Evolutionary conservation across 2,888 invertebrate species (phyloP), one percentile per base, ranked within the genome.

Genomic region (Macaria liturata): DNA sequence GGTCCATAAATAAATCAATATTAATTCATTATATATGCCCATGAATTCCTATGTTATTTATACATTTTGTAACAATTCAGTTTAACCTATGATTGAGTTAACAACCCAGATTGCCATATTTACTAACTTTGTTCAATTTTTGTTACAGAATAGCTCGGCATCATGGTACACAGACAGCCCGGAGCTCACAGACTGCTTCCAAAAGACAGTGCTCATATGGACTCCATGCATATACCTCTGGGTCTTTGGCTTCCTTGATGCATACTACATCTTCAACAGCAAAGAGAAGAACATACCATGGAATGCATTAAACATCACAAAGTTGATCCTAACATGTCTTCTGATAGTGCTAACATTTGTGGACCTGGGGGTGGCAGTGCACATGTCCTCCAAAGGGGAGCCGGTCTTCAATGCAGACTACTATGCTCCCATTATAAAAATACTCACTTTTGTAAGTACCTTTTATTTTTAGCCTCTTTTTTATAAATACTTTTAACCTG

Each of bases 131-230:
- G 34, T 54, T 51, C 40, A 30, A 9, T 56, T 34, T 40, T 60
- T 62, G 46, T 93, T 93, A 66, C 91, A 98, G 98, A 95, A 98
- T 88, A 79, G 86, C 66, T 93, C 94, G 67, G 77, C 95, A 71
- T 94, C 97, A 57, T 98, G 98, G 98, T 81, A 95, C 76, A 96
- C 98, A 20, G 91, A 94, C 5, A 93, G 95, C 83, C 99, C 98
- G 42, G 95, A 97, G 79, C 93, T 99, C 68, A 97, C 98, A 64
- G 93, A 93, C 78, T 99, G 99, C 86, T 98, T 99, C 85, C 96
- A 98, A 87, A 95, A 96, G 82, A 98, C 98, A 0, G 95, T 96
- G 0, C 86, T 99, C 34, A 93, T 97, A 50, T 99, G 98, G 98
- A 87, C 94, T 40, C 98, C 99, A 0, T 97, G 97, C 83, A 92